These are phyloP conservation scores for Gonioctena quinquepunctata DNA, from an alignment of 1,140 invertebrate species.

Conservation along the genomic window DNA sequence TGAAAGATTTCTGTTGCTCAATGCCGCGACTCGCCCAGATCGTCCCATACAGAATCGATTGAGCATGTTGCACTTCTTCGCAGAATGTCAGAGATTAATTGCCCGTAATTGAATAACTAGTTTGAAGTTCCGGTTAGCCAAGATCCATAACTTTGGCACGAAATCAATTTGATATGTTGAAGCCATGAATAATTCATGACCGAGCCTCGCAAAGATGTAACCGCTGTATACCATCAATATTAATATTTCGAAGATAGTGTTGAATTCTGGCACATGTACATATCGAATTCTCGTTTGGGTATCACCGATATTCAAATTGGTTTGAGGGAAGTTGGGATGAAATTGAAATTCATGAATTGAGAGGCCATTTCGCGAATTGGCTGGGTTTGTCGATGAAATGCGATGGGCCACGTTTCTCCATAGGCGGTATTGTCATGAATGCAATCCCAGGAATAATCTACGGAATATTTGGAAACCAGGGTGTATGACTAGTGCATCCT, in stretches of 20 bases:
- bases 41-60: too few species aligned
- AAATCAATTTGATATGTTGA: constrained; percentile 10
- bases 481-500: too few species aligned
- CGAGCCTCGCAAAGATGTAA: neutral
- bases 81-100: neutral
- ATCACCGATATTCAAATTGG: neutral
- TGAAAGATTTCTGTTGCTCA: too few species aligned
- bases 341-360: neutral
- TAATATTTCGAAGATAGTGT: constrained; percentile 4
- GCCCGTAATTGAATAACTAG: constrained; percentile 5
- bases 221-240: constrained; percentile 4
- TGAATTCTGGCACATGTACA: constrained; percentile 13
- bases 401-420: too few species aligned
- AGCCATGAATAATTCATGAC: constrained; percentile 12
- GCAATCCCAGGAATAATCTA: too few species aligned
- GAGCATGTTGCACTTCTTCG: neutral
- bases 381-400: too few species aligned
- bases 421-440: too few species aligned
- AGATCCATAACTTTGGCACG: constrained; percentile 17
- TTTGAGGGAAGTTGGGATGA: neutral
- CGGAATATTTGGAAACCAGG: too few species aligned
- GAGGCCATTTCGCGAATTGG: neutral
- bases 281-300: neutral
- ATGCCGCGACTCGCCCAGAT: too few species aligned
- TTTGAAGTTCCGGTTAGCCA: constrained; percentile 8